Evolutionary conservation across 1,140 invertebrate species (phyloP).

Genomic region (Steinernema feltiae): DNA sequence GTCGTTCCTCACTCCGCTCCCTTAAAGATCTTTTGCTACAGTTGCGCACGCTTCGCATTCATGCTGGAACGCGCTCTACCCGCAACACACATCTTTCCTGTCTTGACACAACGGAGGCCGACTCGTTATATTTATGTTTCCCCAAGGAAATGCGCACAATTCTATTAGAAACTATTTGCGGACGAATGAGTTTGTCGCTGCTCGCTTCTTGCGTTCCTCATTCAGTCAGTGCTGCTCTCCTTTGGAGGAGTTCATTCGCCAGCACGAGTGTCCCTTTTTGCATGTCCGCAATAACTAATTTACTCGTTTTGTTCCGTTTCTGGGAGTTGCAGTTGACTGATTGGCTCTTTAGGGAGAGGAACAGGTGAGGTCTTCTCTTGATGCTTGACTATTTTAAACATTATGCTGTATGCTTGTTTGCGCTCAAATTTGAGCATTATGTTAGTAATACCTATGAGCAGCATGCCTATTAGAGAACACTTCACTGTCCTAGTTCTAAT

Average conservation of each 20-base stretch:
- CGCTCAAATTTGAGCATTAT: too few species aligned
- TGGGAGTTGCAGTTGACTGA: neutral
- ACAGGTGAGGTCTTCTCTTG: neutral
- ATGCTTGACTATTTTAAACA: too few species aligned
- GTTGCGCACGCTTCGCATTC: neutral
- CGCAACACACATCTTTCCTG: neutral
- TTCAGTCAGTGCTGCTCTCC: neutral
- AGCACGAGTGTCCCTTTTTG: neutral
- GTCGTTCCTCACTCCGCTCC: too few species aligned
- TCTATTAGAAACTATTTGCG: constrained; percentile 15
- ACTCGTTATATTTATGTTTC: constrained; percentile 15
- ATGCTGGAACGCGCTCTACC: too few species aligned
- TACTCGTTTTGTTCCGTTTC: neutral
- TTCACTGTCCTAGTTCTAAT: too few species aligned
- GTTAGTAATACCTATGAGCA: too few species aligned
- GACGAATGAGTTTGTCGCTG: constrained; percentile 12
- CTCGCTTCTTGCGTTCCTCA: neutral
- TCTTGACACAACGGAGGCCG: constrained; percentile 4
- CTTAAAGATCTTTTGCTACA: too few species aligned
- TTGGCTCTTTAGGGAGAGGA: neutral
- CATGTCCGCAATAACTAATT: neutral
- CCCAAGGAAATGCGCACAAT: constrained; percentile 15
- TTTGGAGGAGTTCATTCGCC: neutral
- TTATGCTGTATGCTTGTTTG: too few species aligned
- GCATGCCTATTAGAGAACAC: too few species aligned